Base-by-base conservation (phyloP, 2,113 vertebrate genomes). In the Anoplopoma fimbria region DNA sequence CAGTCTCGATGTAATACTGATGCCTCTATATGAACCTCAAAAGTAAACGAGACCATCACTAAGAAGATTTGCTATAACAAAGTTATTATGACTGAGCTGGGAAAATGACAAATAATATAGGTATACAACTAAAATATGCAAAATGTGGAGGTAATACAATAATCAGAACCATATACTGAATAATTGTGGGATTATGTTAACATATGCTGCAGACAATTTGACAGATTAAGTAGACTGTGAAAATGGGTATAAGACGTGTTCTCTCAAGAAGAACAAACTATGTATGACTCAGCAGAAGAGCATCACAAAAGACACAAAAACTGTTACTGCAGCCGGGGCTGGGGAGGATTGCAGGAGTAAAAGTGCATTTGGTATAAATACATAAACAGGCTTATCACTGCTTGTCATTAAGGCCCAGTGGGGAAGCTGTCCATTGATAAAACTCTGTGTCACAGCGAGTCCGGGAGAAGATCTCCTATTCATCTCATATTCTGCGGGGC, bases 321-420 rank as follows among this genome's bases (percentile, higher is more conserved):
- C 1, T 49, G 4, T 33, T 42, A 3, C 31, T 38, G 74, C 61
- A 33, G 45, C 5, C 17, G 2, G 17, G 6, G 33, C 19, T 27
- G 36, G 25, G n/a, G 47, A 45, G 45, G 29, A 53, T 21, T 63
- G 45, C 12, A 45, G 21, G 21, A 23, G 10, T 15, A 53, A 61
- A 71, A 51, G 33, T 63, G 60, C 2, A 45, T 75, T 68, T 63
- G 33, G 13, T 34, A 15, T 75, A 47, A 75, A 77, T 62, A 42
- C n/a, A 17, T 79, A 47, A 77, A 77, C 55, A 61, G 45, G 67
- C 75, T 71, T 84, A 84, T 79, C 69, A 14, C 49, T 65, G 70
- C 42, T 62, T 73, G 79, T 67, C 45, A 60, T 69, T 75, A 61
- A 69, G 29, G 64, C 29, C 40, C 79, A 80, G 21, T 34, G 62